These are phyloP conservation scores for Rotaria macrura DNA, from an alignment of 2,888 invertebrate genomes.

Conservation along the genomic window DNA sequence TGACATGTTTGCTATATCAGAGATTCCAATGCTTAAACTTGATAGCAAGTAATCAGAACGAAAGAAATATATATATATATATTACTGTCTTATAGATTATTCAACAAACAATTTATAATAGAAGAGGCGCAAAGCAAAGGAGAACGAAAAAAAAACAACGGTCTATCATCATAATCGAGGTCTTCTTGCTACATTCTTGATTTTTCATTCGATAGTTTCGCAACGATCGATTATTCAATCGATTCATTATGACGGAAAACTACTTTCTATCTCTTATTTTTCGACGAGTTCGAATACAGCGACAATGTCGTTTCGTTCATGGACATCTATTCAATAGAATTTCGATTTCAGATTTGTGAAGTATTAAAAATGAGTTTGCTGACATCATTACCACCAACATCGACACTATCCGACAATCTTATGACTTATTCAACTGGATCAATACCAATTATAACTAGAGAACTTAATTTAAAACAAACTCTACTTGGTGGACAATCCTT, in stretches of 20 bases:
- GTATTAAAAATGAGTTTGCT: not conserved
- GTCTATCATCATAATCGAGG: not conserved
- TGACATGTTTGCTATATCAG: not conserved
- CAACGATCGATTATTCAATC: too few relatives aligned
- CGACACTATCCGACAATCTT: not conserved
- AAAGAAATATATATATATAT: not conserved
- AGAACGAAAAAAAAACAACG: not conserved
- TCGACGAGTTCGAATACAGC: too few relatives aligned
- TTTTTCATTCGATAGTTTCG: too few relatives aligned
- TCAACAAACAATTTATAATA: not conserved
- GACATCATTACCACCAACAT: not conserved
- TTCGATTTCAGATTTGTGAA: too few relatives aligned
- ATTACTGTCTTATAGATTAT: not conserved
- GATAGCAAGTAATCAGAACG: not conserved
- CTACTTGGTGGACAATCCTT: conserved; percentile 31
- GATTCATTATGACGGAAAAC: too few relatives aligned
- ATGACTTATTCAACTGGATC: not conserved
- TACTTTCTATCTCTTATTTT: too few relatives aligned
- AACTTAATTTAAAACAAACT: conserved; percentile 31
- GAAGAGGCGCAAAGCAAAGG: not conserved
- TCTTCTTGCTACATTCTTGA: not conserved
- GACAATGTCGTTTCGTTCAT: too few relatives aligned
- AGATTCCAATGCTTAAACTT: too few relatives aligned
- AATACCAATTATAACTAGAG: not conserved
- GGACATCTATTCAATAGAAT: too few relatives aligned